Evolutionary conservation across 2,888 invertebrate species (phyloP), one percentile per base, ranked within the genome.

Genomic region (Marronus borbonicus): DNA sequence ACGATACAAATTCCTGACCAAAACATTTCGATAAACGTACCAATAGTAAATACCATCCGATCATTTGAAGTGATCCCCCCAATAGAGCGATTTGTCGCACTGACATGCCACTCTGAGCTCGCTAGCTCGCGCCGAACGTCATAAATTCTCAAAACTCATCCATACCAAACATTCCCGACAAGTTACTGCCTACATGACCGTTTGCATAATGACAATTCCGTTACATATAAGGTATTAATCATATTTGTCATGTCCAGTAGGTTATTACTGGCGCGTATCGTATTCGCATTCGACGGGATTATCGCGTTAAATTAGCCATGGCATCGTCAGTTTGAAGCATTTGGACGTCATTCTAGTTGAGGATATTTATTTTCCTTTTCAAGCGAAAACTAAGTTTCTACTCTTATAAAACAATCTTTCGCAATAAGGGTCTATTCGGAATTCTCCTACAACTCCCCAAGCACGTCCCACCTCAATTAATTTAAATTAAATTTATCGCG

Each of bases 401-500:
- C 31, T 36, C 31, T 5, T 7, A 36, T 4, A 36, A 36, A 36
- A 3, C 31, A 5, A 36, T 36, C 76, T 44, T 44, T 44, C 44
- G 44, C 44, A 8, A 44, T 24, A 24, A 24, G 2, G 1, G 12
- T 8, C 44, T 12, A 12, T 44, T 12, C 44, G 10, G 44, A 12
- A 39, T 39, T 10, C 7, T 36, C 36, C 36, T 5, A 7, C 36
- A 7, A 8, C 44, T 12, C 44, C 44, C 12, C 28, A 10, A 55
- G 78, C 65, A 14, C 60, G 24, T 24, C 72, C n/a, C 49, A 64
- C 24, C 77, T 55, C 66, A 65, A 79, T 76, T 79, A 79, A 76
- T 77, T 79, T 79, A 79, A 77, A 76, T 79, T 72, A 60, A 77
- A 79, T 79, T 77, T 79, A 79, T 79, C 76, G 62, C 72, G 50